A percentile compares a stretch with the other conserved stretches of the same genome.
These are phyloP conservation scores for Epinephelus cyanopodus DNA, from an alignment of 2,113 vertebrate species.

Conservation along the genomic window DNA sequence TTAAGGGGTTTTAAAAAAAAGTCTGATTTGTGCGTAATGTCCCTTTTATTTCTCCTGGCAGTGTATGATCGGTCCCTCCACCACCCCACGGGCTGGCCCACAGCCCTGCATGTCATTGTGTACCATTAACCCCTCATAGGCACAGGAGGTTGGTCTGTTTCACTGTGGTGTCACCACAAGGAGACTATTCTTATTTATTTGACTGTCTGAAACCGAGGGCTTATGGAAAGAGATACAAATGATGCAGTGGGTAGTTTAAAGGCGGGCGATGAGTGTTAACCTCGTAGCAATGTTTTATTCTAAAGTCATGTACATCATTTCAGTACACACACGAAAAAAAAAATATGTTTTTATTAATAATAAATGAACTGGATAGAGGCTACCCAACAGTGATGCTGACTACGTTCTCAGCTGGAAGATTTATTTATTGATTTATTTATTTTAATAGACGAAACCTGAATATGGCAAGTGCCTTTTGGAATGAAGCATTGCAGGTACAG, in stretches of 20 bases:
- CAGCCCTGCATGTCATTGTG: constrained; percentile 66
- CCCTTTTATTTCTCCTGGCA: constrained; percentile 46
- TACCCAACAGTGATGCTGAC: constrained; percentile 54
- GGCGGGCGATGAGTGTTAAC: constrained; percentile 62
- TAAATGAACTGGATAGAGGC: constrained; percentile 59
- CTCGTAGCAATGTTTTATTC: constrained; percentile 46
- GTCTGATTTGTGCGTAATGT: constrained; percentile 37
- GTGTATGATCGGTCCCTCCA: constrained; percentile 32
- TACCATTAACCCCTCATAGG: constrained; percentile 44
- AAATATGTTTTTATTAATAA: background rate
- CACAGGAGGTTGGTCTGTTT: constrained; percentile 42
- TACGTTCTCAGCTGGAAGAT: constrained; percentile 40
- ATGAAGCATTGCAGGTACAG: constrained; percentile 65
- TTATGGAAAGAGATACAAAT: constrained; percentile 6
- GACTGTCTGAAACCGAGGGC: constrained; percentile 22
- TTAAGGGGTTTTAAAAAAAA: constrained; percentile 9
- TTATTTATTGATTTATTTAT: constrained; percentile 73
- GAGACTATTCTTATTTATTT: constrained; percentile 43
- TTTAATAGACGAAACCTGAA: constrained; percentile 66
- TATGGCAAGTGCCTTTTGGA: constrained; percentile 85
- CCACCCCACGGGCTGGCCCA: constrained; percentile 29
- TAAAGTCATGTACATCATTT: constrained; percentile 9
- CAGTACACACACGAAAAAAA: background rate
- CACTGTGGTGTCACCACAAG: constrained; percentile 35
- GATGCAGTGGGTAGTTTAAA: constrained; percentile 13